Percentiles rank a stretch among this genome's conserved stretches.
Evolutionary conservation across 2,888 invertebrate species (phyloP).

Genomic region (Tachystola acroxantha): DNA sequence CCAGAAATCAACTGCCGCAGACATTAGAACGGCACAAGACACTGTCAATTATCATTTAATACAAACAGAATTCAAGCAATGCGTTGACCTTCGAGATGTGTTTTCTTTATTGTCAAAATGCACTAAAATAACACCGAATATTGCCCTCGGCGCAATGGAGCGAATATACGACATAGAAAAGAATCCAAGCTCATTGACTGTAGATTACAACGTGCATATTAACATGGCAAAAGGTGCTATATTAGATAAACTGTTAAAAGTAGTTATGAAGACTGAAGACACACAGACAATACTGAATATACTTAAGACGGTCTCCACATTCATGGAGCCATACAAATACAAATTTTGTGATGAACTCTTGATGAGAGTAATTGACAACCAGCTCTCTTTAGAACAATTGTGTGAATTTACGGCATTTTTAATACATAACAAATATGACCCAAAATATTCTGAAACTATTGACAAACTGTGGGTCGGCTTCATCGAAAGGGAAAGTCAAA

Average conservation of each 20-base stretch:
- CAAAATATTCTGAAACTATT: slow-evolving; percentile 68
- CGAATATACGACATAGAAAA: slow-evolving; percentile 64
- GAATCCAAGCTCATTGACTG: slow-evolving; percentile 29
- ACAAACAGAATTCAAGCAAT: slow-evolving; percentile 65
- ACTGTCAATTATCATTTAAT: slow-evolving; percentile 55
- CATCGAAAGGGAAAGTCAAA: slow-evolving; percentile 73
- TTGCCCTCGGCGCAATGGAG: slow-evolving; percentile 70
- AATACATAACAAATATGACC: slow-evolving; percentile 59
- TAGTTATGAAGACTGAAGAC: slow-evolving; percentile 66
- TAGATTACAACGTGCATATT: slow-evolving; percentile 39
- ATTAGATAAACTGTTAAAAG: slow-evolving; percentile 61
- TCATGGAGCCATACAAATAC: slow-evolving; percentile 64
- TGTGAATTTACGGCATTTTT: slow-evolving; percentile 78
- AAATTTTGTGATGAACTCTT: slow-evolving; percentile 81
- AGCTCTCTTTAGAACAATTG: slow-evolving; percentile 76
- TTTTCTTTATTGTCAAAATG: slow-evolving; percentile 68
- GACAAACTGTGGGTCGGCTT: slow-evolving; percentile 84
- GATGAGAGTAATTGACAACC: slow-evolving; percentile 78
- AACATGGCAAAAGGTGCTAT: slow-evolving; percentile 66
- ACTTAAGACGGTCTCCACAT: slow-evolving; percentile 50
- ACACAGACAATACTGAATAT: slow-evolving; percentile 65
- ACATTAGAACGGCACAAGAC: slow-evolving; percentile 31
- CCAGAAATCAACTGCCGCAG: slow-evolving; percentile 23
- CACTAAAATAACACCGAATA: slow-evolving; percentile 69
- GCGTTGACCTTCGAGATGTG: slow-evolving; percentile 59